phyloP scores from a whole-genome alignment of 2,888 invertebrate genomes.

The Drosophila acutilabella region DNA sequence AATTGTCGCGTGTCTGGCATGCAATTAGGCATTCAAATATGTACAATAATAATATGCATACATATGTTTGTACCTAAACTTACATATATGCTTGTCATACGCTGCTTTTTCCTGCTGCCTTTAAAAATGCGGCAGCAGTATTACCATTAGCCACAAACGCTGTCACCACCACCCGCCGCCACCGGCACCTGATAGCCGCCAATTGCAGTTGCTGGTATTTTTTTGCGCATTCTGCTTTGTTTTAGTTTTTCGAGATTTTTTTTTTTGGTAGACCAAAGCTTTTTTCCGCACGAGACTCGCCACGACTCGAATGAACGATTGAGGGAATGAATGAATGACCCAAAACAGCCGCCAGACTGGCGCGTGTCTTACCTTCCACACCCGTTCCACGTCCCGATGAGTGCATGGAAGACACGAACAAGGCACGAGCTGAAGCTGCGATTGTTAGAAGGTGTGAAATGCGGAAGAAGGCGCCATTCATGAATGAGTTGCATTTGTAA shows the following conservation, averaged over 20 bases:
- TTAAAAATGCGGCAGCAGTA: slow-evolving; percentile 11
- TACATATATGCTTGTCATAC: slow-evolving; percentile 16
- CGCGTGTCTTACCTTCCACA: slow-evolving; percentile 44
- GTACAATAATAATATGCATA: slow-evolving; percentile 25
- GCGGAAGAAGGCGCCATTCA: slow-evolving; percentile 68
- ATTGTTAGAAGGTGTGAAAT: slow-evolving; percentile 59
- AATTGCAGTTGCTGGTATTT: slow-evolving; percentile 14
- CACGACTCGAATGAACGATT: slow-evolving; percentile 28
- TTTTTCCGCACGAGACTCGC: slow-evolving; percentile 62
- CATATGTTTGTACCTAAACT: slow-evolving; percentile 1
- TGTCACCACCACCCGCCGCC: slow-evolving; percentile 20
- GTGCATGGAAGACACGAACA: slow-evolving; percentile 30
- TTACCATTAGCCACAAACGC: too few species aligned
- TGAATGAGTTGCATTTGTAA: slow-evolving; percentile 62
- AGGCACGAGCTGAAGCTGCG: slow-evolving; percentile 33
- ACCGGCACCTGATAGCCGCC: slow-evolving; percentile 37
- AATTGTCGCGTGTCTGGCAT: slow-evolving; percentile 61
- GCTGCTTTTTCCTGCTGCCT: slow-evolving; percentile 22
- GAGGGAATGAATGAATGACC: slow-evolving; percentile 48
- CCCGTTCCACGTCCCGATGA: slow-evolving; percentile 14
- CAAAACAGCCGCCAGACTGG: slow-evolving; percentile 56
- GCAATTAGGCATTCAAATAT: slow-evolving; percentile 61
- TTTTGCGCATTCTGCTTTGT: slow-evolving; percentile 44
- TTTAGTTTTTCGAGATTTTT: slow-evolving; percentile 12
- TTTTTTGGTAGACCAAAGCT: slow-evolving; percentile 28